Base-by-base conservation (phyloP, 2,888 invertebrate species). In the Meta bourneti region DNA sequence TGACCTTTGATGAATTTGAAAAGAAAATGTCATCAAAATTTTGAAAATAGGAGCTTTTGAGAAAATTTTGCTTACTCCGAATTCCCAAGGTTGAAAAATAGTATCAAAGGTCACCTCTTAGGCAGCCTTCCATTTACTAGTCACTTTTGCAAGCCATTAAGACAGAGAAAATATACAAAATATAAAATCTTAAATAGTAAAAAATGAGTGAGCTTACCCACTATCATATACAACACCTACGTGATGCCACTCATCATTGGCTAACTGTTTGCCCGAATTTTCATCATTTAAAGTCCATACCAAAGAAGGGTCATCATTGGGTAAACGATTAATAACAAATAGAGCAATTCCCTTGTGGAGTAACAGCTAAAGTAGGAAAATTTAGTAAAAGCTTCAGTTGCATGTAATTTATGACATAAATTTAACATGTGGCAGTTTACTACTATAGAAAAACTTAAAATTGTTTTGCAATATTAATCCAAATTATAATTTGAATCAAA, bases 241-340 rank as follows among this genome's bases (percentile, higher is more conserved):
- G 72, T 93, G 91, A 78, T 93, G 93, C 93, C 93, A 93, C 13
- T 91, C 84, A 81, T 93, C 90, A 89, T 93, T 90, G 11, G 93
- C 91, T 72, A 93, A 89, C 52, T 92, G 80, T 79, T 90, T 93
- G 34, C 93, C 93, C 19, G 92, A 92, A 61, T 54, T 54, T 78
- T 92, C 77, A 89, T 92, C 92, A 69, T 82, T 92, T 8, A 93
- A 72, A 34, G 89, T 81, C 92, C 93, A 93, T 69, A 80, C 51
- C 48, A 70, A 71, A 49, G 61, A 51, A 8, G 84, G 88, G 2
- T 97, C 96, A 94, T 98, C 98, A 94, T 84, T 93, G 16, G 96
- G 96, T 72, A 96, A 95, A 94, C 97, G 97, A 70, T 97, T 96
- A 75, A 93, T 92, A 51, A 87, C 79, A 84, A 93, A 90, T 72